Conservation (phyloP, 2,888 invertebrate genomes). For the Lasioglossum malachurum region DNA sequence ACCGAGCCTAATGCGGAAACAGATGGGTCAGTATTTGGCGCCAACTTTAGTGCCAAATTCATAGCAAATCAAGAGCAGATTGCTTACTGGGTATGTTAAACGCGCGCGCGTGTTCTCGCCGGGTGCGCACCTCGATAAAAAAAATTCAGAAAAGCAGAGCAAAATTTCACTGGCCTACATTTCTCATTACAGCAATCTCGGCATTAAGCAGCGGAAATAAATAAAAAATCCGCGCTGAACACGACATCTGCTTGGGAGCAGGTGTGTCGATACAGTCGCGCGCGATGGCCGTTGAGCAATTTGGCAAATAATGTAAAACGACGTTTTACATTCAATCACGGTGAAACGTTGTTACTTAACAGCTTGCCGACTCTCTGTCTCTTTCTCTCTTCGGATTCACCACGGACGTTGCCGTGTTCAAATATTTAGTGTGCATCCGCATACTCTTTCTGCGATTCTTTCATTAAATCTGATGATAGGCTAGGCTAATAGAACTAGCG, state of each 20-base stretch:
- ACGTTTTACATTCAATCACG: slow-evolving; percentile 41
- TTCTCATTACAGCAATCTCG: slow-evolving; percentile 61
- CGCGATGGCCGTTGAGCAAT: slow-evolving; percentile 57
- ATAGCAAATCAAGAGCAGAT: too few relatives aligned
- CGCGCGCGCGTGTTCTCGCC: not conserved
- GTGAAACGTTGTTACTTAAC: slow-evolving; percentile 16
- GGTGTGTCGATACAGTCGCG: slow-evolving; percentile 36
- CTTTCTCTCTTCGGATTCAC: not conserved
- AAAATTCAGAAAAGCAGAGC: slow-evolving; percentile 37
- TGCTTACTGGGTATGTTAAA: not conserved
- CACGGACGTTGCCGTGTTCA: not conserved
- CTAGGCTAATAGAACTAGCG: not conserved
- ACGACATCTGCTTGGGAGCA: slow-evolving; percentile 63
- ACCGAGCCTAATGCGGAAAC: too few relatives aligned
- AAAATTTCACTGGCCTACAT: slow-evolving; percentile 70
- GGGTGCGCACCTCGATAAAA: slow-evolving; percentile 11
- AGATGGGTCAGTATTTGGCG: too few relatives aligned
- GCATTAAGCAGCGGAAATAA: slow-evolving; percentile 60
- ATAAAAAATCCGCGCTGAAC: slow-evolving; percentile 62
- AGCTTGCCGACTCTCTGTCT: not conserved
- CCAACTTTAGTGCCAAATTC: too few relatives aligned
- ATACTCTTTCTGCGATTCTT: not conserved
- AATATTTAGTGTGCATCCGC: not conserved
- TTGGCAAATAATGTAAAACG: slow-evolving; percentile 67
- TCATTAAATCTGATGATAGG: not conserved